Conservation (phyloP, 1,140 invertebrate species). For the Drosophila takahashii region DNA sequence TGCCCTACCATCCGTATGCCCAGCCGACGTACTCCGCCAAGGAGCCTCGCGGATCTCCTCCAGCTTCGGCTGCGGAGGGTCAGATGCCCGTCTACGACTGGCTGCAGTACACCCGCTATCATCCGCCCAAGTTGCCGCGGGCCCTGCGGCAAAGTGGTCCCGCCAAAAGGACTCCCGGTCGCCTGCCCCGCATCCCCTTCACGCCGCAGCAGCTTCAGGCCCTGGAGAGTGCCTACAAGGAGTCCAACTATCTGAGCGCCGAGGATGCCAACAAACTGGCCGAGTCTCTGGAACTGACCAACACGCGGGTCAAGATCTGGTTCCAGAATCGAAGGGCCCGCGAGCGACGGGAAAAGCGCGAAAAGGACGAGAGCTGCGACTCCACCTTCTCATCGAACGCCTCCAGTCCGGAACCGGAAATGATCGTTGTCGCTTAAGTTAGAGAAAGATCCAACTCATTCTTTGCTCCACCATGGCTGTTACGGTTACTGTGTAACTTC, state of each 20-base stretch:
- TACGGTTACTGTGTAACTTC: slow-evolving; percentile 51
- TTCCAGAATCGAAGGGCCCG: slow-evolving; percentile 92
- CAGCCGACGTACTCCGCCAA: slow-evolving; percentile 13
- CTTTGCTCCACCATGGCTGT: slow-evolving; percentile 20
- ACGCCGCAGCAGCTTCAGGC: slow-evolving; percentile 85
- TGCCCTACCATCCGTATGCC: slow-evolving; percentile 59
- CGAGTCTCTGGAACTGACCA: slow-evolving; percentile 84
- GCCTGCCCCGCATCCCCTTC: slow-evolving; percentile 85
- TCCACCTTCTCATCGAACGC: slow-evolving; percentile 80
- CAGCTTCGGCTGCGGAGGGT: slow-evolving; percentile 20
- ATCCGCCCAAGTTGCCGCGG: slow-evolving; percentile 89
- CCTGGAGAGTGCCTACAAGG: slow-evolving; percentile 85
- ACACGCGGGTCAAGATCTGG: slow-evolving; percentile 91
- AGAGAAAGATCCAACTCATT: not conserved
- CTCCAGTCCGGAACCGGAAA: slow-evolving; percentile 80
- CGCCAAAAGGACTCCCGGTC: slow-evolving; percentile 86
- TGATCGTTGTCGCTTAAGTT: slow-evolving; percentile 52
- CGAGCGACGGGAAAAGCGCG: slow-evolving; percentile 87
- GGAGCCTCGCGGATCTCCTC: slow-evolving; percentile 34
- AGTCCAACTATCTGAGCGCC: slow-evolving; percentile 86
- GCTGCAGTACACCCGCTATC: slow-evolving; percentile 91
- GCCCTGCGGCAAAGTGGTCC: slow-evolving; percentile 61
- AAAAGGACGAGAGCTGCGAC: slow-evolving; percentile 78
- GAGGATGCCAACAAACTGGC: slow-evolving; percentile 85
- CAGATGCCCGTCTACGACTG: slow-evolving; percentile 85